Evolutionary conservation across 1,140 invertebrate genomes (phyloP), one percentile per base, ranked within the genome.

Genomic region (Gonioctena quinquepunctata): DNA sequence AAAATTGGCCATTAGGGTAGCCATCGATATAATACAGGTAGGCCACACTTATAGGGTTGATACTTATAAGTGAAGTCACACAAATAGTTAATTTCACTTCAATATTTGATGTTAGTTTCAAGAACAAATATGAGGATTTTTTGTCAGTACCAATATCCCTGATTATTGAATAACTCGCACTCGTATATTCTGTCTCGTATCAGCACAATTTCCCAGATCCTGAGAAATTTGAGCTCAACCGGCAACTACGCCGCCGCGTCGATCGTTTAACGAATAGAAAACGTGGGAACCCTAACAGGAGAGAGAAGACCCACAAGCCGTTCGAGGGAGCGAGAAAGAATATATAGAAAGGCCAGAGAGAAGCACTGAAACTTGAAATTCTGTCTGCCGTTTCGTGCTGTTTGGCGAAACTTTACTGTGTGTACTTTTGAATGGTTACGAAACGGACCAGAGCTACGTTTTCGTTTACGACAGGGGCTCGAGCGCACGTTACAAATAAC

Each of bases 221-320:
- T 18, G 18, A 11, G 23, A 59, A 59, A 59, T 59, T 59, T 26
- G n/a, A 13, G 0, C n/a, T 3, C 11, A 56, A 25, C 2, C 25
- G 56, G 56, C 56, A 59, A 59, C 56, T 3, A n/a, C 13, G 28
- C 18, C 7, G 8, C 8, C 16, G 8, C 33, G 21, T 18, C 28
- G 16, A 18, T 3, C 33, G 33, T 13, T 8, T 33, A 48, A 48
- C 61, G 61, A 63, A 63, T 63, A 63, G 61, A 23, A 63, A 63
- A 63, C 61, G 61, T 63, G 61, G 61, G 61, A 63, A 63, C 22
- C 27, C 27, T 48, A 18, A 49, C n/a, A 19, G 16, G 33, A 63
- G 28, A 48, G 19, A 48, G 19, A 28, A 42, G 61, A n/a, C 28
- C 25, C 16, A 21, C 33, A n/a, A 22, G 25, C n/a, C 16, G 33